Percentiles rank a stretch among this genome's conserved stretches.
Evolutionary conservation across 2,113 vertebrate genomes (phyloP).

Genomic region (Pseudorectes ferrugineus): DNA sequence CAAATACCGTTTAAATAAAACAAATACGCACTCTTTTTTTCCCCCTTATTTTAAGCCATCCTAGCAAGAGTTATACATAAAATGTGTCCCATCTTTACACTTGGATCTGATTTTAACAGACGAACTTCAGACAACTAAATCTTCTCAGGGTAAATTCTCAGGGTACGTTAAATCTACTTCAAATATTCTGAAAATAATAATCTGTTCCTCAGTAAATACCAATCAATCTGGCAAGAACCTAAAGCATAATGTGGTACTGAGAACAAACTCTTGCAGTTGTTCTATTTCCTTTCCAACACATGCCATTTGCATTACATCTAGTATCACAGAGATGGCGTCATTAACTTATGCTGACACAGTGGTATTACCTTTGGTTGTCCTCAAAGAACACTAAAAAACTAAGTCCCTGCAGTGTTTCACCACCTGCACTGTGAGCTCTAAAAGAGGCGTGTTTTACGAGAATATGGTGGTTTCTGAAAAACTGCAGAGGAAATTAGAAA

Average conservation of each 20-base stretch:
- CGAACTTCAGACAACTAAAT: not conserved
- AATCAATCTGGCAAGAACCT: not conserved
- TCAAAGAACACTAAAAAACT: not conserved
- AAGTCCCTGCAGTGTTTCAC: not conserved
- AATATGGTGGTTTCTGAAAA: not conserved
- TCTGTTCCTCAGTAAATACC: not conserved
- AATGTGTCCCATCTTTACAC: not conserved
- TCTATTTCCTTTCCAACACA: not conserved
- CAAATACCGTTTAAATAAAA: not conserved
- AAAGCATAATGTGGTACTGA: not conserved
- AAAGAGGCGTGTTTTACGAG: not conserved
- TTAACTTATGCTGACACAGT: not conserved
- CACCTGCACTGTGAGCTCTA: not conserved
- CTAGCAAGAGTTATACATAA: not conserved
- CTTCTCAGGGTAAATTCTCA: not conserved
- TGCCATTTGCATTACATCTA: not conserved
- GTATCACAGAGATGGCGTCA: not conserved
- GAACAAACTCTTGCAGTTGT: not conserved
- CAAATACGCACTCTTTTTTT: rapidly evolving
- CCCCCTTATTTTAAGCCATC: not conserved
- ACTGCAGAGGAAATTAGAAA: not conserved
- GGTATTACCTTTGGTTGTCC: not conserved
- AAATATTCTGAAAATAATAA: not conserved
- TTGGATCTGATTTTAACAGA: not conserved
- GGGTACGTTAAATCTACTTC: not conserved